Base-by-base conservation (phyloP, 1,140 invertebrate genomes). In the Triops longicaudatus region DNA sequence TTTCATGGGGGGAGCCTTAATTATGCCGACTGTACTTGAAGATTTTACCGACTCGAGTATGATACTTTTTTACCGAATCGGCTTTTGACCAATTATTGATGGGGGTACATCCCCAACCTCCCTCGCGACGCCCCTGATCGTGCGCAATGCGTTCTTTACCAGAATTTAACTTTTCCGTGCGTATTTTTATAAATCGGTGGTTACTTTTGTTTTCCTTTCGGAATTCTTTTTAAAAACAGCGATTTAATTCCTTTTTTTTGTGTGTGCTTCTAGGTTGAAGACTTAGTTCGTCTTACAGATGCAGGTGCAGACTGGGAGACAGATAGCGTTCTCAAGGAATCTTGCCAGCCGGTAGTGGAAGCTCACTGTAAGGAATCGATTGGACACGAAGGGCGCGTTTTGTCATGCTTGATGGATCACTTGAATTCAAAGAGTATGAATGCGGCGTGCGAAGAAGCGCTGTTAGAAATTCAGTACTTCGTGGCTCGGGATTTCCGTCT, bases 401-500 rank as follows among this genome's bases (percentile, higher is more conserved):
- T 99, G 87, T 91, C 92, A 26, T 99, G 97, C 84, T 86, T 99
- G 12, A 93, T 98, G 91, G 93, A 97, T 80, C 91, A 96, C 22
- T 78, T 98, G 43, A 93, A 93, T 50, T 91, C 91, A 0, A 88
- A 89, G 63, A 84, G 89, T 74, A 98, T 99, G 96, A 91, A 89
- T 1, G 89, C 89, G 76, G 89, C 92, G 22, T 99, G 98, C 86
- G 94, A 97, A 86, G 88, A 92, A 75, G 92, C 93, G 27, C 85
- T 99, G 37, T 86, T 98, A 26, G 95, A 98, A 86, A 97, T 99
- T 81, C 96, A 99, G 82, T 99, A 97, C 84, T 99, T 99, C 85
- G 89, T 98, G 74, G 91, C 94, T 0, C 88, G 97, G 80, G 94
- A 98, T 86, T 99, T 95, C 81, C 94, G 93, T 82, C 84, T 99